A percentile compares a stretch with the other conserved stretches of the same genome.
Evolutionary conservation across 2,113 vertebrate genomes (phyloP).

Genomic region (Nycticebus coucang): DNA sequence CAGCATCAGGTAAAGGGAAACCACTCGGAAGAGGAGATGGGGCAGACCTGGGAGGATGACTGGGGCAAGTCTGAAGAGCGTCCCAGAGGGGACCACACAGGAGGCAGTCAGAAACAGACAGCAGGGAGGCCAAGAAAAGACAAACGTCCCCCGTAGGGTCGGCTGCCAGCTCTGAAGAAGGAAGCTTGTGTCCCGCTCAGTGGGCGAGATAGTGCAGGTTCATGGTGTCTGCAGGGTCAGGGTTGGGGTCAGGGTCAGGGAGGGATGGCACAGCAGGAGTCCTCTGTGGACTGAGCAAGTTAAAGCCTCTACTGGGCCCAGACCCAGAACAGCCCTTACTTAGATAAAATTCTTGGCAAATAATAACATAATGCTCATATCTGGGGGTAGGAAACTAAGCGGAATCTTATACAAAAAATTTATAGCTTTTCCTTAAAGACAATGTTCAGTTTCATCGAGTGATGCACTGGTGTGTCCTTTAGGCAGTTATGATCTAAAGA

Average conservation of each 20-base stretch:
- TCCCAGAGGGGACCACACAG: no score
- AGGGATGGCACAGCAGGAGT: not conserved
- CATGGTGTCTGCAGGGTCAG: no score
- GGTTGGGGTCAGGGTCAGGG: no score
- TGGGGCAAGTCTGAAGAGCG: no score
- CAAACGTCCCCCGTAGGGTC: not conserved
- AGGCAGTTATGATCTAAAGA: not conserved
- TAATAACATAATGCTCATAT: no score
- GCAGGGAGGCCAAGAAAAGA: no score
- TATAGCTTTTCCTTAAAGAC: not conserved
- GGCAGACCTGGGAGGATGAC: no score
- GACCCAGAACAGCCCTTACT: no score
- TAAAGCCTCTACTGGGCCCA: not conserved
- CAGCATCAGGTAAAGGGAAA: no score
- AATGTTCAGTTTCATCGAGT: not conserved
- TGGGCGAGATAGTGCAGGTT: not conserved
- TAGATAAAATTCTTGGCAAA: not conserved
- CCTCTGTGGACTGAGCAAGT: not conserved
- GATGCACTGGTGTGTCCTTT: not conserved
- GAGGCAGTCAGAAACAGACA: no score
- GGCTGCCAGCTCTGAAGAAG: not conserved
- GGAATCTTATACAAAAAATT: not conserved
- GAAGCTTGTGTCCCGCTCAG: not conserved
- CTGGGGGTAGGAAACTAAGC: not conserved
- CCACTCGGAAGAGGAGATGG: no score